A percentile compares a stretch with the other conserved stretches of the same genome.
Evolutionary conservation across 2,797 vertebrate species (phyloP).

Genomic region (Spinus pinus): DNA sequence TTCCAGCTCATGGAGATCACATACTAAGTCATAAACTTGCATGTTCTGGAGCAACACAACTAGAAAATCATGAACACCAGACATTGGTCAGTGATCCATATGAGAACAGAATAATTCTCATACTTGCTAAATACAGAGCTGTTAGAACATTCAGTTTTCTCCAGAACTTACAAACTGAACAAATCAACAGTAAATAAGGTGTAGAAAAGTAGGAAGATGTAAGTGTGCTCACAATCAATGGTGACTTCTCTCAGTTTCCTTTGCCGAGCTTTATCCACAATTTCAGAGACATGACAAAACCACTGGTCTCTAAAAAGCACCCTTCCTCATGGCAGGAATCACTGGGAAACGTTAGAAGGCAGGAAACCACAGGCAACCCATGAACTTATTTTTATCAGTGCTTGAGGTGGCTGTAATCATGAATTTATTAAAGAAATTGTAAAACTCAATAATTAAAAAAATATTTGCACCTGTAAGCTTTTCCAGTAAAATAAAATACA

Average conservation of each 20-base stretch:
- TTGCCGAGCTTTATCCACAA: neutral
- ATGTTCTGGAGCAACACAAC: conserved; percentile 48
- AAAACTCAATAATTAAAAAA: neutral
- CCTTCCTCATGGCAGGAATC: neutral
- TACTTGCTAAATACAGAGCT: conserved; percentile 19
- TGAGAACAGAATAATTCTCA: conserved; percentile 21
- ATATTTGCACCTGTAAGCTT: neutral
- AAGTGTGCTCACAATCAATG: neutral
- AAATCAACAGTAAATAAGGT: neutral
- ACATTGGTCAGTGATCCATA: conserved; percentile 56
- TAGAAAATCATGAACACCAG: conserved; percentile 65
- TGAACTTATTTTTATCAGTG: neutral
- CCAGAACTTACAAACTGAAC: conserved; percentile 11
- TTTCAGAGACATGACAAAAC: neutral
- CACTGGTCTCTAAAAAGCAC: neutral
- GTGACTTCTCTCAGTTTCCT: neutral
- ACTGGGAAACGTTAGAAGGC: neutral
- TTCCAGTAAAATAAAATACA: neutral
- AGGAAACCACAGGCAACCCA: neutral
- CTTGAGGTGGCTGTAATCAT: neutral
- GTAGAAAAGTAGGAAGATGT: neutral
- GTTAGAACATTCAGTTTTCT: conserved; percentile 19
- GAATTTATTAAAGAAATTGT: neutral
- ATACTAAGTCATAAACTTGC: conserved; percentile 63
- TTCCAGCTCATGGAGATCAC: conserved; percentile 68